Conservation (phyloP, 1,140 invertebrate genomes). For the Psix sp. region DNA sequence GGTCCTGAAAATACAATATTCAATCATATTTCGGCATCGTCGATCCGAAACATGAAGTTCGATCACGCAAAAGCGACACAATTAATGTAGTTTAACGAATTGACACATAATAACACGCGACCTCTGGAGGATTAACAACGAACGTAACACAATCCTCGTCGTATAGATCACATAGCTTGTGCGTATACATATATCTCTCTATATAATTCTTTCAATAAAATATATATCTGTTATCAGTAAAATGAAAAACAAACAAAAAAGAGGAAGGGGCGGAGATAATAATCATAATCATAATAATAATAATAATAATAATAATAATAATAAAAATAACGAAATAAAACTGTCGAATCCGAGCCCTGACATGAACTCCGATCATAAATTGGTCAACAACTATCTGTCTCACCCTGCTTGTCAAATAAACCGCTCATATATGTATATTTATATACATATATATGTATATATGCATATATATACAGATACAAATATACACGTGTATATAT, state of each 20-base stretch:
- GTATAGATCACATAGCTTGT: conserved; percentile 25
- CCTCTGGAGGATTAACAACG: conserved; percentile 48
- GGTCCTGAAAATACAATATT: conserved; percentile 12
- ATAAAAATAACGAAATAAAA: conserved; percentile 37
- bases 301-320: conserved; percentile 5
- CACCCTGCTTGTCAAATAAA: conserved; percentile 72
- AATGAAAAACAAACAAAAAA: too few relatives aligned
- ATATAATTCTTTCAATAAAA: too few relatives aligned
- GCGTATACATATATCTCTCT: conserved; percentile 15
- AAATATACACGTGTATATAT: conserved; percentile 60
- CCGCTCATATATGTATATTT: conserved; percentile 56
- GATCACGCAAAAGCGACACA: background rate
- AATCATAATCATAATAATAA: too few relatives aligned
- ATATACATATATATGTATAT: conserved; percentile 3
- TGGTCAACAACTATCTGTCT: conserved; percentile 72
- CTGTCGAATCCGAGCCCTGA: conserved; percentile 60
- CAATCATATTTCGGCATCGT: background rate
- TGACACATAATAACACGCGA: conserved; percentile 19
- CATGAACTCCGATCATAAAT: conserved; percentile 74
- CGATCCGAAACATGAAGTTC: conserved; percentile 4
- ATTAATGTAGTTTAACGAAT: conserved; percentile 13
- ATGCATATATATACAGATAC: conserved; percentile 31
- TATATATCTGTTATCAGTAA: too few relatives aligned
- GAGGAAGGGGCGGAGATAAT: too few relatives aligned
- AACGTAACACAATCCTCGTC: conserved; percentile 33